A percentile compares a stretch with the other conserved stretches of the same genome.
Evolutionary conservation across 2,797 vertebrate species (phyloP).

Genomic region (Pangasius larnaudii): DNA sequence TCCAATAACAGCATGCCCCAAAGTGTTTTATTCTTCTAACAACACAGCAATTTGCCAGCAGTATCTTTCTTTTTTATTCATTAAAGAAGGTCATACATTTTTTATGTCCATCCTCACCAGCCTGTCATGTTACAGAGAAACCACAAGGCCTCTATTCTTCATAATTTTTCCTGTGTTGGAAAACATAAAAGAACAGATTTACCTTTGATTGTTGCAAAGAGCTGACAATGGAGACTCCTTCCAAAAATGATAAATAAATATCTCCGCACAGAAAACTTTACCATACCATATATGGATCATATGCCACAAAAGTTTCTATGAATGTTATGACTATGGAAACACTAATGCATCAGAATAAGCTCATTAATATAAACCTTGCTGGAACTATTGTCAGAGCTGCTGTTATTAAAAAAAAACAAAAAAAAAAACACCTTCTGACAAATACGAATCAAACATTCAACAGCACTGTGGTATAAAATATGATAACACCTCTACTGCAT

Average conservation of each 20-base stretch:
- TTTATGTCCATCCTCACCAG: background rate
- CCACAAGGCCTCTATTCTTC: background rate
- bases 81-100: background rate
- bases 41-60: background rate
- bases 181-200: background rate
- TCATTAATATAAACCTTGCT: background rate
- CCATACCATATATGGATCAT: background rate
- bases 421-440: background rate
- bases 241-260: background rate
- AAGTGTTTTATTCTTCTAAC: background rate
- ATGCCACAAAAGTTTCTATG: background rate
- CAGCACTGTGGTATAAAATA: background rate
- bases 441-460: background rate
- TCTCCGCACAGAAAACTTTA: background rate
- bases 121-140: background rate
- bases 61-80: background rate
- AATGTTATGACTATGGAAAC: background rate
- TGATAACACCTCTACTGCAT: background rate
- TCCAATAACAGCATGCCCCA: background rate
- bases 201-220: background rate
- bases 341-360: background rate
- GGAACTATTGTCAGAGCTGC: background rate
- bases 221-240: background rate
- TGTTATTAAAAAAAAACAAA: too few relatives aligned
- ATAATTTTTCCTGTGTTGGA: background rate